Evolutionary conservation across 2,797 vertebrate genomes (phyloP).

Genomic region (Meda fulgida): DNA sequence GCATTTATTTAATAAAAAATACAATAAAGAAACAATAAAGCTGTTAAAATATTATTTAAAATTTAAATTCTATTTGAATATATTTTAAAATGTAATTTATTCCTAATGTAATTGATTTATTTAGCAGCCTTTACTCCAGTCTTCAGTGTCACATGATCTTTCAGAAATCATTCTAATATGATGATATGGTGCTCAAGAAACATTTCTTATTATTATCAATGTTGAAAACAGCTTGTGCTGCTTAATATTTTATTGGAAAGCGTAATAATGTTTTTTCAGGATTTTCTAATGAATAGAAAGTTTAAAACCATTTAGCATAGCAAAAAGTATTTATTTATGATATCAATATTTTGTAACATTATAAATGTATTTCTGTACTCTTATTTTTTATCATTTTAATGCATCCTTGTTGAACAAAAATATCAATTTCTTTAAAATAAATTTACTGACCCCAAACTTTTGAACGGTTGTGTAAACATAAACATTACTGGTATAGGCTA

Average conservation of each 20-base stretch:
- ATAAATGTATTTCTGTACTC: neutral
- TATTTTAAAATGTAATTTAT: neutral
- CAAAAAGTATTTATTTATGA: neutral
- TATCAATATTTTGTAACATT: neutral
- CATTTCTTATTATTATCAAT: neutral
- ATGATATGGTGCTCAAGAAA: neutral
- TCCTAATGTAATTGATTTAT: neutral
- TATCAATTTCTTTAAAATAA: neutral
- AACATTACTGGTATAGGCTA: neutral
- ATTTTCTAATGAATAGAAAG: neutral
- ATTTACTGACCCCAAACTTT: neutral
- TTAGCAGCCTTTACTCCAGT: neutral
- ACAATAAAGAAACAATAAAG: neutral
- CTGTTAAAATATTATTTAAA: neutral
- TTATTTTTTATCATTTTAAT: neutral
- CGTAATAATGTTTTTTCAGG: neutral
- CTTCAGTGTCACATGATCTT: neutral
- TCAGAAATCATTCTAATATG: neutral
- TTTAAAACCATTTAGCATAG: neutral
- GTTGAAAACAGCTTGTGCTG: neutral
- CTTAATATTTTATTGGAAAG: neutral
- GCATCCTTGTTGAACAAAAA: neutral
- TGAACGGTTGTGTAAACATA: neutral
- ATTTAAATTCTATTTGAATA: neutral
- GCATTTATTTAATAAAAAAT: neutral